Evolutionary conservation across 2,113 vertebrate species (phyloP).

Genomic region (Oncorhynchus tshawytscha): DNA sequence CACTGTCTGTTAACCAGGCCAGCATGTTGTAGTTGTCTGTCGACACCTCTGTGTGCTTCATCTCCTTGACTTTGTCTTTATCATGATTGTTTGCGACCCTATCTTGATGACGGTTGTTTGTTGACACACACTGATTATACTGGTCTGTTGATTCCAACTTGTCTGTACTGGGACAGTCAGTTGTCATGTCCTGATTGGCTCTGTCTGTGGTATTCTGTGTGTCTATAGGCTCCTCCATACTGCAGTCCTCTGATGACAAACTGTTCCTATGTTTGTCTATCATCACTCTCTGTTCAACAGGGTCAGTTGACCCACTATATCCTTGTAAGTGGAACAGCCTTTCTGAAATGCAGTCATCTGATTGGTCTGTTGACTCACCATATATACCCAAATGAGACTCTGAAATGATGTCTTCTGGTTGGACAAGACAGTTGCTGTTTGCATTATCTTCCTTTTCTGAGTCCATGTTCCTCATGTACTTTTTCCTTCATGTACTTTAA

Average conservation of each 20-base stretch:
- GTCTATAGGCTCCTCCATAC: neutral
- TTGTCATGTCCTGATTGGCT: neutral
- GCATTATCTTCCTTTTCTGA: no score
- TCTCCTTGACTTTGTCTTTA: neutral
- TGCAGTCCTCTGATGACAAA: neutral
- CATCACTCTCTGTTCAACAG: neutral
- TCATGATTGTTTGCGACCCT: neutral
- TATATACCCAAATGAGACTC: neutral
- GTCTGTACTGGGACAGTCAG: neutral
- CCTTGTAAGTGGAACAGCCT: neutral
- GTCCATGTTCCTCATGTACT: no score
- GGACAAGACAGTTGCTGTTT: no score
- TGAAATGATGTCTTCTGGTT: slow-evolving; percentile 70
- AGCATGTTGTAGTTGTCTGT: no score
- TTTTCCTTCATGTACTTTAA: no score
- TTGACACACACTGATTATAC: neutral
- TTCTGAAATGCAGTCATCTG: neutral
- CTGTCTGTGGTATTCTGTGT: neutral
- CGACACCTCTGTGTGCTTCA: no score
- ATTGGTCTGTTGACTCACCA: neutral
- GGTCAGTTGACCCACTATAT: neutral
- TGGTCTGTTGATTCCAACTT: neutral
- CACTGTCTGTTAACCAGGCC: no score
- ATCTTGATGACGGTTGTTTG: neutral
- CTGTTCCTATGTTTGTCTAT: neutral